phyloP scores from a whole-genome alignment of 2,888 invertebrate genomes.

The Oscheius sp. region DNA sequence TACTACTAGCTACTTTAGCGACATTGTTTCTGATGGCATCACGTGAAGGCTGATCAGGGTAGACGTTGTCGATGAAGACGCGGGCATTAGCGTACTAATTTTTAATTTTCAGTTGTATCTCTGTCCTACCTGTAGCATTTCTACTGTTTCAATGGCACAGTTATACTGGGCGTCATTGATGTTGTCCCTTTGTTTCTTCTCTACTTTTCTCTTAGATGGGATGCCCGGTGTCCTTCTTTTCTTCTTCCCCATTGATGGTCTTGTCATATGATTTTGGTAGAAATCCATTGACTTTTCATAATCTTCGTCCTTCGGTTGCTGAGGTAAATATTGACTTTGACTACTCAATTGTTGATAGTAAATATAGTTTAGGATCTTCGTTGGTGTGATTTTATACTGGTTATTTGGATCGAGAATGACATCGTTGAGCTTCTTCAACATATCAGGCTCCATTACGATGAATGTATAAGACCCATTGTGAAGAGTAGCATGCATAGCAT shows the following conservation, averaged over 20 bases:
- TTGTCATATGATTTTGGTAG: not conserved
- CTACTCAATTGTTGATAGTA: slow-evolving; percentile 48
- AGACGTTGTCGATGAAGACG: slow-evolving; percentile 59
- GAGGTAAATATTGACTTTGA: slow-evolving; percentile 45
- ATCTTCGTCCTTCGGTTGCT: not conserved
- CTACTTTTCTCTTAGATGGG: not conserved
- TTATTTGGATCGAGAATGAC: not conserved
- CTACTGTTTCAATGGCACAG: slow-evolving; percentile 52
- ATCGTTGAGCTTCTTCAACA: slow-evolving; percentile 17
- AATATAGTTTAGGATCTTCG: slow-evolving; percentile 50
- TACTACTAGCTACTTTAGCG: slow-evolving; percentile 50
- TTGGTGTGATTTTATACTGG: slow-evolving; percentile 38
- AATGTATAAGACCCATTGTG: slow-evolving; percentile 27
- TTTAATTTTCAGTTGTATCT: not conserved
- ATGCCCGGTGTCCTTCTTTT: not conserved
- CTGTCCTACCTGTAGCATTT: slow-evolving; percentile 30
- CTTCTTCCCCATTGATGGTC: not conserved
- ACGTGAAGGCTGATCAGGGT: slow-evolving; percentile 41
- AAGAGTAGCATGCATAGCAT: not conserved
- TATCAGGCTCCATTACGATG: slow-evolving; percentile 41
- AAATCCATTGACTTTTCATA: not conserved
- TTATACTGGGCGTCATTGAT: not conserved
- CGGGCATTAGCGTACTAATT: slow-evolving; percentile 60
- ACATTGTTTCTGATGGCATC: slow-evolving; percentile 52
- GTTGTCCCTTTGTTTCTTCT: not conserved